Evolutionary conservation across 2,113 vertebrate genomes (phyloP).

Genomic region (Zeus faber): DNA sequence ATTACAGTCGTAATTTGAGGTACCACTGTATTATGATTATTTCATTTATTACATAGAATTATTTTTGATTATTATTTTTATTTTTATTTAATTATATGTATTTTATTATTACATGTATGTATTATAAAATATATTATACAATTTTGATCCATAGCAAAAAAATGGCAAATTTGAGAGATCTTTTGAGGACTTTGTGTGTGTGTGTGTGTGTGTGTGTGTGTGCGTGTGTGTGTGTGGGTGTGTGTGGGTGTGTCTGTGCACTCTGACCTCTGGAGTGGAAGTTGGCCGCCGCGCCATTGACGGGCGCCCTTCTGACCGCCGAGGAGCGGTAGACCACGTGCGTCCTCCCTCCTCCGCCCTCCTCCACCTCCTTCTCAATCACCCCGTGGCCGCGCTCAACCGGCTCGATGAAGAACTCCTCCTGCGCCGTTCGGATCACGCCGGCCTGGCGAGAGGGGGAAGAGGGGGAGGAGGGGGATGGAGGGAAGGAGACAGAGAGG

Average conservation of each 20-base stretch:
- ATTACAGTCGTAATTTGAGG: too few species aligned
- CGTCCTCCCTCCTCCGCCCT: slow-evolving; percentile 79
- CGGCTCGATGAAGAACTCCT: slow-evolving; percentile 98
- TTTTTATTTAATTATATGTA: too few species aligned
- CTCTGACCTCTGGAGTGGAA: slow-evolving; percentile 84
- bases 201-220: not conserved
- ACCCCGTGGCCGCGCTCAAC: slow-evolving; percentile 78
- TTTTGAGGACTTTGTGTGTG: not conserved
- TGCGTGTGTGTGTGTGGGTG: slow-evolving; percentile 4
- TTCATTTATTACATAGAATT: too few species aligned
- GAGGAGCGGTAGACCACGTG: slow-evolving; percentile 92
- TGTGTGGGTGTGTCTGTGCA: slow-evolving; percentile 6
- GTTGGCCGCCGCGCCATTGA: slow-evolving; percentile 45
- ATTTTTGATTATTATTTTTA: too few species aligned
- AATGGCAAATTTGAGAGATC: too few species aligned
- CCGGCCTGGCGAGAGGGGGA: slow-evolving; percentile 80
- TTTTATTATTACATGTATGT: too few species aligned
- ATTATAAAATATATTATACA: too few species aligned
- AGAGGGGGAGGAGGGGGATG: slow-evolving; percentile 19
- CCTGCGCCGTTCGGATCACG: slow-evolving; percentile 91
- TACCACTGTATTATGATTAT: too few species aligned
- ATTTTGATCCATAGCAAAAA: too few species aligned
- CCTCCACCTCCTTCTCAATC: slow-evolving; percentile 71
- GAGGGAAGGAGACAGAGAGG: not conserved
- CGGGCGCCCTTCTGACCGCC: slow-evolving; percentile 73